Evolutionary conservation across 1,140 invertebrate species (phyloP).

Genomic region (Bicyclus anynana): DNA sequence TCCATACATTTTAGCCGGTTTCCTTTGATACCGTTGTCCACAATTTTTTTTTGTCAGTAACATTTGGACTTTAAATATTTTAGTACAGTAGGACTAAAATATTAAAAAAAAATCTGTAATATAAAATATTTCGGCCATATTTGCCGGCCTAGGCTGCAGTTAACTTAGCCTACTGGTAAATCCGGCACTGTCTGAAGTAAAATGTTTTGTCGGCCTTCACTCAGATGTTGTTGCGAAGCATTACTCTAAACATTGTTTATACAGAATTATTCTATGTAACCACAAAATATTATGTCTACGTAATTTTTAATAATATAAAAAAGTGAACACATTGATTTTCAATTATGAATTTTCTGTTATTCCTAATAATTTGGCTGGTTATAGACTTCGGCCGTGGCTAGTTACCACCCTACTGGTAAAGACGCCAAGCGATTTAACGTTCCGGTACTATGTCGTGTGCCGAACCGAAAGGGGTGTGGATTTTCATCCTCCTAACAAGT

Average conservation of each 20-base stretch:
- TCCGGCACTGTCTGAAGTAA: conserved; percentile 35
- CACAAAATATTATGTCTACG: conserved; percentile 74
- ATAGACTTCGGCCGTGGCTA: background rate
- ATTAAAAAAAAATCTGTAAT: too few relatives aligned
- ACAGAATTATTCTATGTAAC: conserved; percentile 73
- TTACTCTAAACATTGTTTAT: conserved; percentile 65
- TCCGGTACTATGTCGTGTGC: background rate
- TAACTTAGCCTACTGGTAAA: too few relatives aligned
- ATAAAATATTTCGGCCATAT: too few relatives aligned
- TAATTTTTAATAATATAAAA: conserved; percentile 72
- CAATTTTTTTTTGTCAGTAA: too few relatives aligned
- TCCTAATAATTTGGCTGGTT: background rate
- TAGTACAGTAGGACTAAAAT: too few relatives aligned
- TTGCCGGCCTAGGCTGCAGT: too few relatives aligned
- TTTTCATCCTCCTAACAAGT: too few relatives aligned
- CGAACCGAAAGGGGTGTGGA: too few relatives aligned
- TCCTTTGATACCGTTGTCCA: too few relatives aligned
- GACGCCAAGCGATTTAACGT: background rate
- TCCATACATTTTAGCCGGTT: too few relatives aligned
- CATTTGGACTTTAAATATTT: too few relatives aligned
- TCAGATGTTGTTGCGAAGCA: conserved; percentile 51
- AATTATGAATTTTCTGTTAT: conserved; percentile 7
- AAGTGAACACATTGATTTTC: conserved; percentile 51
- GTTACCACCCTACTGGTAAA: background rate
- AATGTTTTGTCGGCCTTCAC: conserved; percentile 49